Conservation (phyloP, 2,797 vertebrate genomes). For the Halcyon badia region DNA sequence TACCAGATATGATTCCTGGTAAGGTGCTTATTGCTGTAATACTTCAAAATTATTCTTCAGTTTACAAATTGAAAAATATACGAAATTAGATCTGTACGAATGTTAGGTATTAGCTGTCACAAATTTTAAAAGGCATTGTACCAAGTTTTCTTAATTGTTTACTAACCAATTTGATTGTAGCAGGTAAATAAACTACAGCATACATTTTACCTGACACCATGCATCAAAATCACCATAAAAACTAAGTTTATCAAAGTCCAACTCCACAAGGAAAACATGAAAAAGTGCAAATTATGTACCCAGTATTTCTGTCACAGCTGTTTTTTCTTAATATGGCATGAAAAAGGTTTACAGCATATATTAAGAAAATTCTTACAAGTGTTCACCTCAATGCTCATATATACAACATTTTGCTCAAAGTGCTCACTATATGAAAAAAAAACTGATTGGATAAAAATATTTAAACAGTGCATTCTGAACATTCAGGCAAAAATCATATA, state of each 20-base stretch:
- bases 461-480: conserved; percentile 73
- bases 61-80: conserved; percentile 75
- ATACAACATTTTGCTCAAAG: conserved; percentile 82
- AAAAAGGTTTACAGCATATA: conserved; percentile 77
- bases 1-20: conserved; percentile 52
- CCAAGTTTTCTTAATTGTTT: conserved; percentile 71
- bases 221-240: conserved; percentile 83
- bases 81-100: conserved; percentile 66
- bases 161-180: conserved; percentile 75
- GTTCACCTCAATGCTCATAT: conserved; percentile 76
- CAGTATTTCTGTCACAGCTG: conserved; percentile 74
- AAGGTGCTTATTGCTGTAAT: conserved; percentile 77
- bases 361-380: conserved; percentile 78
- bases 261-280: conserved; percentile 77
- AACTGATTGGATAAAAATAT: conserved; percentile 70
- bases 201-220: conserved; percentile 73
- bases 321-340: conserved; percentile 74
- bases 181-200: conserved; percentile 72
- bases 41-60: conserved; percentile 71
- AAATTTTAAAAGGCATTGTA: conserved; percentile 78
- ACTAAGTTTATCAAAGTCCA: conserved; percentile 82
- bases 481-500: conserved; percentile 41
- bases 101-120: conserved; percentile 72
- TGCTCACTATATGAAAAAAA: conserved; percentile 81
- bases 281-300: conserved; percentile 82